Conservation (phyloP, 1,140 invertebrate species). For the Grapholita molesta region DNA sequence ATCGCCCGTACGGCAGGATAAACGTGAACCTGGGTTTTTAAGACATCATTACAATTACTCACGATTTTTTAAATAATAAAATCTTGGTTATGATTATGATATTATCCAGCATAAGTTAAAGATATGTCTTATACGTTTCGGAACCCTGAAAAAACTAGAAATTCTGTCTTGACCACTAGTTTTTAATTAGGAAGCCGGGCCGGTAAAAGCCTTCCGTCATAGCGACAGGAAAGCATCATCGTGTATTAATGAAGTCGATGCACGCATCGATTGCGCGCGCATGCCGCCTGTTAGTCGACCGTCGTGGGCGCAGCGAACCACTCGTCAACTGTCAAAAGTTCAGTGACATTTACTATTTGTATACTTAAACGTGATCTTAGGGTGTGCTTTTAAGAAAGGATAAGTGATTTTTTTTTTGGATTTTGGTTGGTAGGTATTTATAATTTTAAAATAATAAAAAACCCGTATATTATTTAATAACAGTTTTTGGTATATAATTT, state of each 20-base stretch:
- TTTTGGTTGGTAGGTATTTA: neutral
- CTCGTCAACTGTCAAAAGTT: conserved; percentile 51
- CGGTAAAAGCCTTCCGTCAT: conserved; percentile 72
- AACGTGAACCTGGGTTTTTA: too few relatives aligned
- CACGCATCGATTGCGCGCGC: conserved; percentile 51
- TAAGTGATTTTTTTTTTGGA: neutral
- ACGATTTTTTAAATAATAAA: too few relatives aligned
- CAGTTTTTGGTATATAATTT: too few relatives aligned
- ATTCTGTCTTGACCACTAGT: conserved; percentile 29
- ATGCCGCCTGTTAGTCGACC: conserved; percentile 49
- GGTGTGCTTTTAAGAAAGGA: conserved; percentile 14
- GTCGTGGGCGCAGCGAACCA: conserved; percentile 54
- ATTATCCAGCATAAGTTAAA: too few relatives aligned
- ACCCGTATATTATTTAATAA: too few relatives aligned
- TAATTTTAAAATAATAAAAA: too few relatives aligned
- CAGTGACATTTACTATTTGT: conserved; percentile 42
- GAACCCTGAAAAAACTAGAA: neutral
- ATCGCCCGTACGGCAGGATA: too few relatives aligned
- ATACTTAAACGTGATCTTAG: conserved; percentile 19
- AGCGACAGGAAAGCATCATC: conserved; percentile 62
- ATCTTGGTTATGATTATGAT: too few relatives aligned
- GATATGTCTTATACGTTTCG: neutral
- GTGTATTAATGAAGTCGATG: conserved; percentile 67
- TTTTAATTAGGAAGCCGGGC: conserved; percentile 74
- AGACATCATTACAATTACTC: too few relatives aligned